Base-by-base conservation (phyloP, 1,140 invertebrate genomes). In the Zophobas atratus region DNA sequence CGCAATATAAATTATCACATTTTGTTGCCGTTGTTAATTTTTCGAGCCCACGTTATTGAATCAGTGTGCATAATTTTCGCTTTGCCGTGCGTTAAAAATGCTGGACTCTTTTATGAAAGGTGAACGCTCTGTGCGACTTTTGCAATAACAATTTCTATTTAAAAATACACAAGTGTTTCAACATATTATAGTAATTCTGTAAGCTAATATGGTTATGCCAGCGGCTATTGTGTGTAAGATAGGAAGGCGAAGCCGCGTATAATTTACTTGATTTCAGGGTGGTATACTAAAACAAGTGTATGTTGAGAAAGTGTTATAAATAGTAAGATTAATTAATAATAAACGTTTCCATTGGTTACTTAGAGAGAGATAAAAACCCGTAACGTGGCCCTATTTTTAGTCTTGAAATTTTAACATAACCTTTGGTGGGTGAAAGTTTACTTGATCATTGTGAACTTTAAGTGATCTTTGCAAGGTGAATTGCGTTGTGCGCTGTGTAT, bases 111-210 rank as follows among this genome's bases (percentile, higher is more conserved):
- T 77, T 74, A 75, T 55, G 63, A 53, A 70, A 60, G 77, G 70
- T 78, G 77, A 75, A 78, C 33, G 70, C 48, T 53, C 70, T 72
- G 70, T 72, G 46, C 70, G 48, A 72, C 70, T 78, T 78, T 78
- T 78, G 77, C 77, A 78, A 78, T 78, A 78, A 78, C 72, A 78
- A 60, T 78, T 78, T 78, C 77, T 78, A 78, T 74, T 78, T 78
- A 78, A 78, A 78, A 78, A 78, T 78, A 43, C 39, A 67, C 60
- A 36, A 67, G 8, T 67, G 60, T 67, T 67, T 67, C 60, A 53
- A 49, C 74, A 67, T 51, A 63, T 48, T 60, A 48, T 63, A 39
- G 57, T 63, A 63, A 63, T 63, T 63, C 57, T 67, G 38, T 67
- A 46, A 67, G 20, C 60, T 67, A 67, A 67, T 67, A 67, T 67